A percentile compares a stretch with the other conserved stretches of the same genome.
Conservation (phyloP, 2,797 vertebrate genomes). For the Sebastes taczanowskii region DNA sequence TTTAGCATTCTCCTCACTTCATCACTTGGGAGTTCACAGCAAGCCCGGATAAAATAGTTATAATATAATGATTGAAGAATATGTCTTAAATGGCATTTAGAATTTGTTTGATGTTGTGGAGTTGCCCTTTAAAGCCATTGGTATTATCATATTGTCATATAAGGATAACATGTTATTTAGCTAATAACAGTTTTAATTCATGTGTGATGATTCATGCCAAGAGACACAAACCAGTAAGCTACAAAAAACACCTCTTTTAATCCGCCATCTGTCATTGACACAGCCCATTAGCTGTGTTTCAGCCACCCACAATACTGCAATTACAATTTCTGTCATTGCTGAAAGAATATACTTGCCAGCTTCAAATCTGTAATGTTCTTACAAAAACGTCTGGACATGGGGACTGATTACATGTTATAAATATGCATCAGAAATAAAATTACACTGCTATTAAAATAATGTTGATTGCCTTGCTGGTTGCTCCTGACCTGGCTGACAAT, state of each 20-base stretch:
- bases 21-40: background rate
- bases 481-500: background rate
- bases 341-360: background rate
- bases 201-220: background rate
- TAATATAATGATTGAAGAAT: background rate
- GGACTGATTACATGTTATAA: background rate
- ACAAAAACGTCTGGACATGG: background rate
- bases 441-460: background rate
- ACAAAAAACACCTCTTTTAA: background rate
- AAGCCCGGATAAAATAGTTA: background rate
- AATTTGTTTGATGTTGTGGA: background rate
- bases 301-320: background rate
- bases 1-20: background rate
- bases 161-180: background rate
- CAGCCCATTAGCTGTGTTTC: background rate
- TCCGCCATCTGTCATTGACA: background rate
- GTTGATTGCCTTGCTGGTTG: background rate
- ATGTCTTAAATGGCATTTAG: slow-evolving; percentile 7
- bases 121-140: background rate
- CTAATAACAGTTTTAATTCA: background rate
- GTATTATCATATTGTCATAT: background rate
- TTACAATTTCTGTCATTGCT: background rate
- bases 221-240: background rate
- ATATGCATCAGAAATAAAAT: background rate
- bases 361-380: background rate